phyloP scores from a whole-genome alignment of 2,888 invertebrate species.

The Anticlea derivata region DNA sequence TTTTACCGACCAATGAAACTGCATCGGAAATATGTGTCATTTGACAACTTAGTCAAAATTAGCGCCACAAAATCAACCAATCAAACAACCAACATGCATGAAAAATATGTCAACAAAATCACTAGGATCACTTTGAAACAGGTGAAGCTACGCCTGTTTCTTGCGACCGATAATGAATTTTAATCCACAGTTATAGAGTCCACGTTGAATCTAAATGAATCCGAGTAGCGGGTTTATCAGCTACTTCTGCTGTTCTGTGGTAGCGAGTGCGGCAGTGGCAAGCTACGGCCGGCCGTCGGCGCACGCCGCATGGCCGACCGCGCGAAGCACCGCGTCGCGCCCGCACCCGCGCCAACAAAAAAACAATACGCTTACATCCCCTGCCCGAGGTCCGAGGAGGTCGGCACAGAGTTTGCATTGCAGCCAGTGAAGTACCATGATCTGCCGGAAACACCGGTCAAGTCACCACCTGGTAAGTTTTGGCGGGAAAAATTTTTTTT shows the following conservation, averaged over 20 bases:
- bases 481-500: slow-evolving; percentile 52
- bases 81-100: too few relatives aligned
- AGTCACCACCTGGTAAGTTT: slow-evolving; percentile 62
- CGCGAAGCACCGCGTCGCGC: slow-evolving; percentile 79
- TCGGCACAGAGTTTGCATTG: slow-evolving; percentile 75
- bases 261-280: slow-evolving; percentile 43
- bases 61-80: too few relatives aligned
- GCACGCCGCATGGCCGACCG: slow-evolving; percentile 82
- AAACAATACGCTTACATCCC: slow-evolving; percentile 79
- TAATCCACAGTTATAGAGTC: background rate
- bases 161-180: background rate
- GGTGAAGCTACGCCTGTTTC: background rate
- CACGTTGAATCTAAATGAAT: background rate
- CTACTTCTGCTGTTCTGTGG: background rate
- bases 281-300: slow-evolving; percentile 50
- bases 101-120: too few relatives aligned
- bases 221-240: too few relatives aligned
- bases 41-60: too few relatives aligned
- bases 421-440: slow-evolving; percentile 59
- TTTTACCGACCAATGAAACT: background rate
- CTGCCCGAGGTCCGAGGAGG: slow-evolving; percentile 80
- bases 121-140: too few relatives aligned
- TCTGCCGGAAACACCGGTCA: slow-evolving; percentile 60
- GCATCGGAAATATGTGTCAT: too few relatives aligned
- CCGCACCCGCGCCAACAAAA: slow-evolving; percentile 72